Evolutionary conservation across 2,113 vertebrate genomes (phyloP).

Genomic region (Lycocorax pyrrhopterus): DNA sequence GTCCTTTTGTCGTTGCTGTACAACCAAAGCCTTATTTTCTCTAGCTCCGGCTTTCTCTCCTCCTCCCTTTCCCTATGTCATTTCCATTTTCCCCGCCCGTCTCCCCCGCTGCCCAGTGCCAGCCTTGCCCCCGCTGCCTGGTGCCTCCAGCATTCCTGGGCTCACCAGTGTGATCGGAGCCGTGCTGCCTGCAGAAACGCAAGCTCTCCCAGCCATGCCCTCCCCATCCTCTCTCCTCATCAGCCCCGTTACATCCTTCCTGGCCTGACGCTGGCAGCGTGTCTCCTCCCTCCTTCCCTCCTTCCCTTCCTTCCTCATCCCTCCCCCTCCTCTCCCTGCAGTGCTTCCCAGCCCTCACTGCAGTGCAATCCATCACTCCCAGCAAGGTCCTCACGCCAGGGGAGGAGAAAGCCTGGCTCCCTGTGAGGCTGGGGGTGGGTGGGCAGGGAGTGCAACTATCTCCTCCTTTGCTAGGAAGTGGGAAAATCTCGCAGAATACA

Average conservation of each 20-base stretch:
- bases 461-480: background rate
- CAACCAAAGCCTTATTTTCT: background rate
- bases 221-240: background rate
- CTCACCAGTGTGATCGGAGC: background rate
- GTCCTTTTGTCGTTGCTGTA: background rate
- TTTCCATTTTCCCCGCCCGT: background rate
- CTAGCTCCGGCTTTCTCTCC: background rate
- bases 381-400: background rate
- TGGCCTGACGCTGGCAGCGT: conserved; percentile 39
- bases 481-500: background rate
- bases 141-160: background rate
- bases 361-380: conserved; percentile 70
- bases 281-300: conserved; percentile 11
- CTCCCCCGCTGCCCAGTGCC: background rate
- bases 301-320: conserved; percentile 4
- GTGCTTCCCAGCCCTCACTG: conserved; percentile 49
- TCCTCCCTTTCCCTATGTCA: background rate
- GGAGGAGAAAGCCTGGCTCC: background rate
- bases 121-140: background rate
- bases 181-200: background rate
- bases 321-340: conserved; percentile 47
- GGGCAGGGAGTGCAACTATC: background rate
- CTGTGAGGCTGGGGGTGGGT: background rate
- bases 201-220: background rate
- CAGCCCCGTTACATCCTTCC: conserved; percentile 31